Conservation (phyloP, 2,888 invertebrate genomes). For the Nemurella pictetii region DNA sequence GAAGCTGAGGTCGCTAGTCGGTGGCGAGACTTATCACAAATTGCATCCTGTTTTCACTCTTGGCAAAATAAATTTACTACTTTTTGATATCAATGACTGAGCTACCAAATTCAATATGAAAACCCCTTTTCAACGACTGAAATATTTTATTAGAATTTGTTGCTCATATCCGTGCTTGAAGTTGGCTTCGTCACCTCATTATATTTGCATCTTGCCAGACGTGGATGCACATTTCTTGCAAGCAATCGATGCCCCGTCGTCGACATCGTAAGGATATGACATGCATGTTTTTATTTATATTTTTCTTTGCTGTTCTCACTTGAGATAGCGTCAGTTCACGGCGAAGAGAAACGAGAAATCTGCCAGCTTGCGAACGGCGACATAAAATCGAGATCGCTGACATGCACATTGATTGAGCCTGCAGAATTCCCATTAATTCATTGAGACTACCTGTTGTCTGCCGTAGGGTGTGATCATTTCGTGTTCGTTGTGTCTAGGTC, state of each 20-base stretch:
- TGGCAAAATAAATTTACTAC: not conserved
- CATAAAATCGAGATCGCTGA: not conserved
- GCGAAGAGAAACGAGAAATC: not conserved
- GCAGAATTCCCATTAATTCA: not conserved
- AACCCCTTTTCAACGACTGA: too few relatives aligned
- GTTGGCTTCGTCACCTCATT: too few relatives aligned
- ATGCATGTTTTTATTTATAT: not conserved
- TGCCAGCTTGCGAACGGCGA: not conserved
- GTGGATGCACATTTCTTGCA: too few relatives aligned
- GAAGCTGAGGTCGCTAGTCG: not conserved
- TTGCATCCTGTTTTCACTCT: not conserved
- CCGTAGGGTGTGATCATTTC: too few relatives aligned
- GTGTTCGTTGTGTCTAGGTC: not conserved
- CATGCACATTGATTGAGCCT: not conserved
- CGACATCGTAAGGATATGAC: too few relatives aligned
- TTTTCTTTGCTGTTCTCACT: not conserved
- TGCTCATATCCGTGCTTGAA: too few relatives aligned
- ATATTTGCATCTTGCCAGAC: too few relatives aligned
- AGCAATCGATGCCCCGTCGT: too few relatives aligned
- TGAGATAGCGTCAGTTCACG: not conserved
- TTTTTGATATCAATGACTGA: too few relatives aligned
- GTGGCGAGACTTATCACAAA: too few relatives aligned
- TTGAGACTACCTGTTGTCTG: not conserved
- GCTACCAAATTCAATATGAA: too few relatives aligned
- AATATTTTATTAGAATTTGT: too few relatives aligned